Conservation (phyloP, 2,797 vertebrate species). For the Botia kubotai region DNA sequence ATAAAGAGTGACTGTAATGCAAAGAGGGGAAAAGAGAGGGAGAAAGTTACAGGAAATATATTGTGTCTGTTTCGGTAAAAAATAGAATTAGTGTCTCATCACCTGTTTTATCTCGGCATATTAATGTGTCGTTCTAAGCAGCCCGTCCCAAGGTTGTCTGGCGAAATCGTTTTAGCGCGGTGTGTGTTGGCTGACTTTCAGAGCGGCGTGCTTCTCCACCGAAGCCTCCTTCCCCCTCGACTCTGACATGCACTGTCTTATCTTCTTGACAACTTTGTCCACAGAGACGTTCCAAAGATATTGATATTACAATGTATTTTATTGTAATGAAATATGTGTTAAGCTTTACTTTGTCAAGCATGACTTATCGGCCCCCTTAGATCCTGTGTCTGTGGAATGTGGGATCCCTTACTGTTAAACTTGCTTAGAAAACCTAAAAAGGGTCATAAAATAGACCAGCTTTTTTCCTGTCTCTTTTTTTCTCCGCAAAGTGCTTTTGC, state of each 20-base stretch:
- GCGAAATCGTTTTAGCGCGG: conserved; percentile 62
- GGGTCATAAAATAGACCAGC: conserved; percentile 36
- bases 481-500: conserved; percentile 33
- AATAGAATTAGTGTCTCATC: conserved; percentile 57
- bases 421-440: conserved; percentile 35
- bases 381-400: conserved; percentile 49
- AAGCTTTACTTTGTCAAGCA: conserved; percentile 45
- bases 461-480: conserved; percentile 2
- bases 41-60: conserved; percentile 28
- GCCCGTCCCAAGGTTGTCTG: conserved; percentile 72
- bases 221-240: conserved; percentile 35
- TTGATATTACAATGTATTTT: conserved; percentile 58
- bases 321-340: conserved; percentile 52
- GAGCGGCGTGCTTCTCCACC: conserved; percentile 29
- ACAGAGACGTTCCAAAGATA: conserved; percentile 56
- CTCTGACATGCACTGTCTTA: conserved; percentile 55
- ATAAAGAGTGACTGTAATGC: conserved; percentile 39
- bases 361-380: conserved; percentile 53
- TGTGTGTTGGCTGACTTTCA: conserved; percentile 56
- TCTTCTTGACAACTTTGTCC: conserved; percentile 58
- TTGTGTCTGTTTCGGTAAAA: conserved; percentile 40
- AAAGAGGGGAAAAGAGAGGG: not conserved
- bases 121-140: conserved; percentile 72
- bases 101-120: conserved; percentile 66
- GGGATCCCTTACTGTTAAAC: conserved; percentile 40